Evolutionary conservation across 2,113 vertebrate genomes (phyloP).

Genomic region (Cyprinodon variegatus): DNA sequence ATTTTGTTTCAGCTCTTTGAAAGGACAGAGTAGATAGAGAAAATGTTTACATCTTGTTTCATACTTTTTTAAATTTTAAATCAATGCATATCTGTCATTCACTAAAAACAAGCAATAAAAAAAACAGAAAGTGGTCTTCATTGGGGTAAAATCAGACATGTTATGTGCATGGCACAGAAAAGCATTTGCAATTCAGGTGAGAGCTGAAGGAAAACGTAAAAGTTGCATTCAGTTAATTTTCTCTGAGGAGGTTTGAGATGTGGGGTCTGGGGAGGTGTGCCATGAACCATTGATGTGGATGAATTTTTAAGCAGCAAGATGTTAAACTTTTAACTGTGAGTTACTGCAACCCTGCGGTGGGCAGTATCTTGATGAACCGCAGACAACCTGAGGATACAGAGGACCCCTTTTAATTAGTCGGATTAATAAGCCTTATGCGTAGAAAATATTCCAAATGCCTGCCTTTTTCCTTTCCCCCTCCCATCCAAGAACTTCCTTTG

Average conservation of each 20-base stretch:
- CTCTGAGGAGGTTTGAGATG: conserved; percentile 18
- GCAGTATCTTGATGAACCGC: conserved; percentile 35
- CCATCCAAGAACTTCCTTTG: conserved; percentile 42
- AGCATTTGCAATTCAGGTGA: conserved; percentile 28
- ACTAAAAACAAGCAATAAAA: neutral
- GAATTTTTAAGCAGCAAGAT: conserved; percentile 15
- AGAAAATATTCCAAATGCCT: conserved; percentile 46
- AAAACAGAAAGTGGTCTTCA: conserved; percentile 3
- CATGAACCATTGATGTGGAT: conserved; percentile 35
- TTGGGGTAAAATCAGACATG: conserved; percentile 10
- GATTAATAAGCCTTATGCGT: conserved; percentile 34
- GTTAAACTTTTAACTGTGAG: conserved; percentile 14
- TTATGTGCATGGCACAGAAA: conserved; percentile 32
- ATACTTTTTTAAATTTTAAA: neutral
- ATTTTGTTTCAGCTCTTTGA: neutral
- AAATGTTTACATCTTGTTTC: neutral
- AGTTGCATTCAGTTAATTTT: conserved; percentile 39
- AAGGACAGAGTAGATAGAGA: too few species aligned
- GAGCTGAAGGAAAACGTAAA: conserved; percentile 34
- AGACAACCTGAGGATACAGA: conserved; percentile 25
- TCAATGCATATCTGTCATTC: neutral
- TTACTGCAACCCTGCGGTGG: conserved; percentile 44
- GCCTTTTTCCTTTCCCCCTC: conserved; percentile 8
- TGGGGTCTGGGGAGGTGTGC: conserved; percentile 22
- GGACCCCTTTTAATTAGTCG: conserved; percentile 37